Evolutionary conservation across 2,113 vertebrate genomes (phyloP), one percentile per base, ranked within the genome.

Genomic region (Passerina amoena): DNA sequence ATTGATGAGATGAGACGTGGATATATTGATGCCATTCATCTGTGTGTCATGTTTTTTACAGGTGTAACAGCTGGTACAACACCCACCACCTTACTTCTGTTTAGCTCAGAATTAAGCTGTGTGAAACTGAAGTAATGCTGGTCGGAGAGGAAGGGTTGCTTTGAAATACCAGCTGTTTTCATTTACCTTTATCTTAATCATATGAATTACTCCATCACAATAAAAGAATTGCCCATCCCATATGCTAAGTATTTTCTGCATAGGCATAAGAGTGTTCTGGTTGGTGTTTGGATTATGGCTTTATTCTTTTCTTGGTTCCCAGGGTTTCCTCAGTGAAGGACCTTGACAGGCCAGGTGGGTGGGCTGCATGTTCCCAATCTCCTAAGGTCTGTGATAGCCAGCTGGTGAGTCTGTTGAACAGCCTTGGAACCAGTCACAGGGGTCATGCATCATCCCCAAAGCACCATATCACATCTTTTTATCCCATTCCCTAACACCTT

Each of bases 191-290:
- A 10, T 65, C 22, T 59, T 56, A 37, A 3, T 40, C 1, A 1
- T 53, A 28, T 10, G 2, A 12, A 15, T 64, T 54, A 44, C 0
- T 38, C 9, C 12, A 0, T 24, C 65, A 8, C 38, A 45, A 1
- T 25, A 48, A 35, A 21, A 54, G 3, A 82, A 31, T 54, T 80
- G 19, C 12, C 16, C 15, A 35, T 23, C 3, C 11, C 10, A 7
- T 38, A 5, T 14, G 27, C 4, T 22, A 73, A 21, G 11, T 23
- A 18, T 71, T 80, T 56, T 60, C 27, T 44, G 14, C 15, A 2
- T 27, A 61, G 12, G 30, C 2, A 1, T 8, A 16, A 64, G 7
- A 23, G 5, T 22, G 4, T 22, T 90, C 53, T 63, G 13, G 0
- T 33, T 64, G 21, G 5, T 14, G 5, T 21, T 54, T 37, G 16